Conservation (phyloP, 2,888 invertebrate genomes). For the Luffia ferchaultella region DNA sequence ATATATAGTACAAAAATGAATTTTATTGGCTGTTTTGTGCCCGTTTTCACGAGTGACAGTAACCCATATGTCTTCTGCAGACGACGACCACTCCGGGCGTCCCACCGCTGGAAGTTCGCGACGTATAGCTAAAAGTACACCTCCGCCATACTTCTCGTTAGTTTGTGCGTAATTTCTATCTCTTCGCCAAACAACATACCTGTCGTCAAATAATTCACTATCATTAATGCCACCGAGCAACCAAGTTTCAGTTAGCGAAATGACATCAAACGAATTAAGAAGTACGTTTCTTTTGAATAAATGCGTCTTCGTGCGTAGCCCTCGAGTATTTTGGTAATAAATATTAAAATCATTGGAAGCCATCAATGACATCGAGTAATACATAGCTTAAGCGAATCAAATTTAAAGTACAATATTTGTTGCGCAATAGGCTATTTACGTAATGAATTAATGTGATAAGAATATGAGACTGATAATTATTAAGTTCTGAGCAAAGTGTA, state of each 20-base stretch:
- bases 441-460: no score
- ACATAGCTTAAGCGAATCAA: no score
- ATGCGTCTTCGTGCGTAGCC: not conserved
- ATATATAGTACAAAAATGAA: not conserved
- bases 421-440: no score
- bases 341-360: no score
- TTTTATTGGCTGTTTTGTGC: not conserved
- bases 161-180: not conserved
- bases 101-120: not conserved
- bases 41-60: not conserved
- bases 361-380: no score
- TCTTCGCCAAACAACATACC: not conserved
- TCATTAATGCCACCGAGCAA: not conserved
- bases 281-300: not conserved
- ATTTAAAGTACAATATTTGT: no score
- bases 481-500: no score
- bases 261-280: not conserved
- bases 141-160: not conserved
- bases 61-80: slow-evolving; percentile 4
- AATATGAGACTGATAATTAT: no score
- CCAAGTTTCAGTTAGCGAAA: not conserved
- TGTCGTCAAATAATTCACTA: slow-evolving; percentile 2
- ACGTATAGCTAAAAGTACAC: not conserved
- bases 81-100: slow-evolving; percentile 1
- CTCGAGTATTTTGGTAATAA: not conserved